Percentiles rank a stretch among this genome's conserved stretches.
phyloP scores from a whole-genome alignment of 2,888 invertebrate species.

The Cosmopolites sordidus region DNA sequence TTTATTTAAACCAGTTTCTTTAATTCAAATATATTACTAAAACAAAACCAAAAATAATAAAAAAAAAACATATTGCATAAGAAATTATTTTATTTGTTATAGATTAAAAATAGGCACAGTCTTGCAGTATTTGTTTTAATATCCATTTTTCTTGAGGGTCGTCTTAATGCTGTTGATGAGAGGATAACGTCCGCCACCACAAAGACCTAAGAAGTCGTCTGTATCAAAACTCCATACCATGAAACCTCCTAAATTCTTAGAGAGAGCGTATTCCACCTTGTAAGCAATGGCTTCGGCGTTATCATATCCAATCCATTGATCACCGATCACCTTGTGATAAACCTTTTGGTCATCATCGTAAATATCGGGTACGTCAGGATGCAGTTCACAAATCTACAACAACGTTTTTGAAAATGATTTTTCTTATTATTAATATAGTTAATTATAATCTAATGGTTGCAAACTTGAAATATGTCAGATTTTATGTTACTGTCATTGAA shows the following conservation, averaged over 20 bases:
- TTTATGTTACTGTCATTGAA: no score
- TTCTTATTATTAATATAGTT: no score
- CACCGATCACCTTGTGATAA: slow-evolving; percentile 56
- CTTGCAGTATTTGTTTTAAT: no score
- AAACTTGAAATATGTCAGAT: no score
- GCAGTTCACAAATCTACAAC: slow-evolving; percentile 39
- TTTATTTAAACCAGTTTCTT: no score
- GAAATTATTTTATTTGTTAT: no score
- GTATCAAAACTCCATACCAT: slow-evolving; percentile 78
- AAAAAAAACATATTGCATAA: no score
- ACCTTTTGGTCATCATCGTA: slow-evolving; percentile 45
- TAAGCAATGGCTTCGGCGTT: slow-evolving; percentile 51
- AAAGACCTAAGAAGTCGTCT: slow-evolving; percentile 64
- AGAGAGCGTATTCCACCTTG: slow-evolving; percentile 46
- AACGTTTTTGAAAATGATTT: no score
- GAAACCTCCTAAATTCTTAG: slow-evolving; percentile 51
- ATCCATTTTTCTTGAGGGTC: not conserved
- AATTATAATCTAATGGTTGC: no score
- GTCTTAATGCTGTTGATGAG: slow-evolving; percentile 29
- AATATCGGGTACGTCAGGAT: slow-evolving; percentile 39
- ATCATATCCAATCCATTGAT: slow-evolving; percentile 67
- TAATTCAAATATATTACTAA: no score
- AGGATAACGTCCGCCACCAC: slow-evolving; percentile 43
- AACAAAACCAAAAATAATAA: no score
- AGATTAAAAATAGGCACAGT: no score